These are phyloP conservation scores for Diploptera punctata DNA, from an alignment of 2,888 invertebrate species.

Conservation along the genomic window DNA sequence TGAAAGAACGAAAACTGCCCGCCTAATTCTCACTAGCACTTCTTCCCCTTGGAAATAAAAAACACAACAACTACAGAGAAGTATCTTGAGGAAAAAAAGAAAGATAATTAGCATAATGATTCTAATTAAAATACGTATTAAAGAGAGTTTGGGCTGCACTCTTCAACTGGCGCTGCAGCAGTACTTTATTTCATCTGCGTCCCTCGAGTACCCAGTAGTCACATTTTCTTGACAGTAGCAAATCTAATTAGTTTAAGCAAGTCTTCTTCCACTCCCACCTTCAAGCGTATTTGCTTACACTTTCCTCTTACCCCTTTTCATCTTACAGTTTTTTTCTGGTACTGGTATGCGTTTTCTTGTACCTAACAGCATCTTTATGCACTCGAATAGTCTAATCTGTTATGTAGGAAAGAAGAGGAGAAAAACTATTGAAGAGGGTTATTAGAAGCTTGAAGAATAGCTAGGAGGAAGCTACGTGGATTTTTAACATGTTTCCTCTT, in stretches of 20 bases:
- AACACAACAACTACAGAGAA: neutral
- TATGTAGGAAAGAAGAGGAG: conserved; percentile 4
- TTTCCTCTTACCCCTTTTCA: conserved; percentile 5
- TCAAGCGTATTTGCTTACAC: neutral
- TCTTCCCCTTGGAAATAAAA: neutral
- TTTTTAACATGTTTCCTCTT: conserved; percentile 33
- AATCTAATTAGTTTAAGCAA: conserved; percentile 43
- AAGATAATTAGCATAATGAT: conserved; percentile 65
- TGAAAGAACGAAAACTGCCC: neutral
- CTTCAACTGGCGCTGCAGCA: conserved; percentile 9
- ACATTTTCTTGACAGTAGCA: conserved; percentile 42
- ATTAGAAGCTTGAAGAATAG: conserved; percentile 32
- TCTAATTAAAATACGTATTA: conserved; percentile 69
- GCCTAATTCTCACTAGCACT: conserved; percentile 34
- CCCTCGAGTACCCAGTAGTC: conserved; percentile 35
- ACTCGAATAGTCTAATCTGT: conserved; percentile 13
- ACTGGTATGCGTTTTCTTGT: conserved; percentile 9
- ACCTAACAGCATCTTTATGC: conserved; percentile 9
- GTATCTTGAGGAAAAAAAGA: conserved; percentile 44
- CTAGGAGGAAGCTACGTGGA: conserved; percentile 35
- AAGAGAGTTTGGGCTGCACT: conserved; percentile 37
- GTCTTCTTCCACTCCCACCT: conserved; percentile 31
- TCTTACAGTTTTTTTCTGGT: neutral
- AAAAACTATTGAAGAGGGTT: neutral
- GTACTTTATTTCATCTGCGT: conserved; percentile 31